Evolutionary conservation across 2,113 vertebrate species (phyloP).

Genomic region (Vidua macroura): DNA sequence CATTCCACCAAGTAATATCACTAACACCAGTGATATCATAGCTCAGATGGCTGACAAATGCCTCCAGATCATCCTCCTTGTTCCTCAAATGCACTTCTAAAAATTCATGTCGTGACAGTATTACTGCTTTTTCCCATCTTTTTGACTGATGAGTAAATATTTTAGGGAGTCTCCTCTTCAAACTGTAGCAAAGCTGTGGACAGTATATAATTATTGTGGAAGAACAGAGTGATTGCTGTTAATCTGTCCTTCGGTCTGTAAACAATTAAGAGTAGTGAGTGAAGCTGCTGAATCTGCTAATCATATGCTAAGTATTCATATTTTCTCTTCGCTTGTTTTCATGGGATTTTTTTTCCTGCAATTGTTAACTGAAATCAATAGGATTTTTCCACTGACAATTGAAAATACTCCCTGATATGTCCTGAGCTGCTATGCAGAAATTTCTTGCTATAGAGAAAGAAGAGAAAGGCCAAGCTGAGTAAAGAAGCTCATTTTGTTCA

Average conservation of each 20-base stretch:
- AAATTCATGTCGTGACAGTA: background rate
- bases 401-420: conserved; percentile 6
- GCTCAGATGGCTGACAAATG: background rate
- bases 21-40: background rate
- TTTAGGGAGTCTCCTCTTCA: background rate
- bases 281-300: conserved; percentile 17
- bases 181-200: background rate
- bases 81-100: background rate
- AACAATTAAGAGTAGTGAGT: background rate
- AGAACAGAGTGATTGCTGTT: background rate
- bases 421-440: background rate
- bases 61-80: background rate
- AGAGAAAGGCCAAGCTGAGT: background rate
- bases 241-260: background rate
- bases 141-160: background rate
- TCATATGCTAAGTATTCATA: background rate
- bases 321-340: background rate
- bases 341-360: background rate
- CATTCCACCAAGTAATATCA: background rate
- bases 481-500: conserved; percentile 23
- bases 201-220: background rate
- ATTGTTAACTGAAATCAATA: background rate
- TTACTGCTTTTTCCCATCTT: background rate
- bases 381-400: background rate
- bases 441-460: background rate